Evolutionary conservation across 2,888 invertebrate species (phyloP), one percentile per base, ranked within the genome.

Genomic region (Syrphus vitripennis): DNA sequence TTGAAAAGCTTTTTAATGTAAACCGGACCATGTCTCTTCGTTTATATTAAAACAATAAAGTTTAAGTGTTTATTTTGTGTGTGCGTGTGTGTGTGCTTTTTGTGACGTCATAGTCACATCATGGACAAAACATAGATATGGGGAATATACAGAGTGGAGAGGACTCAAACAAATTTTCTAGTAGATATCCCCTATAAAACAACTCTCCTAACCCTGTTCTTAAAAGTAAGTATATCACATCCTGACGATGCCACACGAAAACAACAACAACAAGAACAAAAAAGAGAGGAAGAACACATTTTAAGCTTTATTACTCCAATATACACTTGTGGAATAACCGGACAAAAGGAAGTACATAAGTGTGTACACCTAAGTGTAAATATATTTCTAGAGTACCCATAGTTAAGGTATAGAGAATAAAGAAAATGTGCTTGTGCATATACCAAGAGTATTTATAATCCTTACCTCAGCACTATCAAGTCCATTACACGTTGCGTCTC

Each of bases 401-500:
- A n/a, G n/a, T n/a, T n/a, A n/a, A n/a, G n/a, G 21, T 10, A 48
- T 21, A 42, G 24, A n/a, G 59, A 55, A 42, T 26, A 40, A 50
- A 74, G 55, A 42, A 19, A 9, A 42, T 21, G 42, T 26, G 42
- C 55, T 34, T 50, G 16, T 16, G 7, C 19, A 29, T 19, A 42
- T 79, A 70, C 70, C n/a, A n/a, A 78, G 53, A 29, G 61, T 50
- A 67, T 31, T 75, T 75, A 83, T 88, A 88, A 86, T 88, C 88
- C 89, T 91, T 90, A 92, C 98, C 87, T 96, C 96, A 57, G 98
- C 97, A 90, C 97, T 97, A 92, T 97, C 97, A 77, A 98, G 94
- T 21, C 98, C 98, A 92, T 97, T 97, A 92, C 98, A 98, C 34
- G 98, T 97, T 76, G 98, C 98, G 92, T 98, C 98, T 9, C 97